phyloP scores from a whole-genome alignment of 2,888 invertebrate genomes.

The Reticulitermes lucifugus region DNA sequence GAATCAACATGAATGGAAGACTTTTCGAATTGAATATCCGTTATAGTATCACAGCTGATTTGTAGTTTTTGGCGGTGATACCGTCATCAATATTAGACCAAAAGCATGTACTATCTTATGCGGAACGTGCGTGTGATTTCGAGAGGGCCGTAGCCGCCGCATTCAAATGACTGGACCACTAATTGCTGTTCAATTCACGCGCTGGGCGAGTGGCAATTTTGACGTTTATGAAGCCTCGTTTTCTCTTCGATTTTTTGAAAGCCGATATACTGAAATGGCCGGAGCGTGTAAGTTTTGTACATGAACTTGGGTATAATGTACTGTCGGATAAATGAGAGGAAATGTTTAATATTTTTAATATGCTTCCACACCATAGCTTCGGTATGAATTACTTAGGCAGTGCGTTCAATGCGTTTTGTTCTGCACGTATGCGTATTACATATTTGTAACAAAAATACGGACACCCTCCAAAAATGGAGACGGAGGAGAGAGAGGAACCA shows the following conservation, averaged over 20 bases:
- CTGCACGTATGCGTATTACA: background rate
- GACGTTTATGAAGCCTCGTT: slow-evolving; percentile 6
- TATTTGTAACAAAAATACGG: background rate
- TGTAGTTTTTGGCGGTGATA: slow-evolving; percentile 36
- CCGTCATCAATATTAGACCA: background rate
- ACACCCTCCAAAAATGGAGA: slow-evolving; percentile 12
- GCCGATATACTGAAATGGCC: slow-evolving; percentile 27
- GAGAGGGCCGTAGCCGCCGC: background rate
- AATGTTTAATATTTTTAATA: background rate
- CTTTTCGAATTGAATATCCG: slow-evolving; percentile 29
- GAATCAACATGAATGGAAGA: background rate
- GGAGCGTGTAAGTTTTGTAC: background rate
- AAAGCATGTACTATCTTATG: background rate
- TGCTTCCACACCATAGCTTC: background rate
- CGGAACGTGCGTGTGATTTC: background rate
- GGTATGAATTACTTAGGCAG: background rate
- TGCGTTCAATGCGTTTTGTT: slow-evolving; percentile 1
- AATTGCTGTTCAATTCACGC: background rate
- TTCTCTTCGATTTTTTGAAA: slow-evolving; percentile 9
- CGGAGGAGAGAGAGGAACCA: slow-evolving; percentile 23
- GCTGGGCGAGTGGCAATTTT: background rate
- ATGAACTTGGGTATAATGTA: background rate
- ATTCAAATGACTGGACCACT: background rate
- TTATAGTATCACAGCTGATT: slow-evolving; percentile 28
- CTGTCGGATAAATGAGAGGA: background rate